Evolutionary conservation across 2,797 vertebrate species (phyloP).

Genomic region (Poecilia velifera): DNA sequence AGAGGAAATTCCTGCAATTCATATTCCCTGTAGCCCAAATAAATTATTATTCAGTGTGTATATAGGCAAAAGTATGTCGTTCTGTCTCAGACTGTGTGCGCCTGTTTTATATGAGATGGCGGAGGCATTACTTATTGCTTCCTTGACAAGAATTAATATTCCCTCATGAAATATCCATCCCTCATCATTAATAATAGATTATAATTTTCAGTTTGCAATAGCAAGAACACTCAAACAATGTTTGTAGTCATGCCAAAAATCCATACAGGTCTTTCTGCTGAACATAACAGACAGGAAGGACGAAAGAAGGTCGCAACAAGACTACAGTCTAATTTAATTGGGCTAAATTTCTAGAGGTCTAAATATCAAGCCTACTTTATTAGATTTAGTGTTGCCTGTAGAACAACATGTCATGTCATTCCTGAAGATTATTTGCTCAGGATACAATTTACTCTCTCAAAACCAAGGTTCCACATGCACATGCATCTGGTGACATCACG

Average conservation of each 20-base stretch:
- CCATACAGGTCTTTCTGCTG: conserved; percentile 32
- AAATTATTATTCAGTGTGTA: conserved; percentile 29
- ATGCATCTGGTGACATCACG: neutral
- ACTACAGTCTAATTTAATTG: neutral
- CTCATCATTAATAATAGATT: conserved; percentile 76
- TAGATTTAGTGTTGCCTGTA: neutral
- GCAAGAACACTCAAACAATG: conserved; percentile 45
- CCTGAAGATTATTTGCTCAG: neutral
- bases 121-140: conserved; percentile 49
- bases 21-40: conserved; percentile 49
- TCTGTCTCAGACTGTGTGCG: conserved; percentile 5
- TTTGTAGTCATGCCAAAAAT: conserved; percentile 58
- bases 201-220: conserved; percentile 57
- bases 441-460: neutral
- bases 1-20: conserved; percentile 58
- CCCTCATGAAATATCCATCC: conserved; percentile 64
- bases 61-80: conserved; percentile 31
- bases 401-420: neutral
- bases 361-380: no score
- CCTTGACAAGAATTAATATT: conserved; percentile 58
- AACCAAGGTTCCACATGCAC: neutral
- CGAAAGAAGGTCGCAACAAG: conserved; percentile 37
- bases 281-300: conserved; percentile 43
- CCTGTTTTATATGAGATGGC: conserved; percentile 24
- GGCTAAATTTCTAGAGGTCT: neutral